Percentiles rank a stretch among this genome's conserved stretches.
Conservation (phyloP, 2,888 invertebrate species). For the Metallyticus violacea region DNA sequence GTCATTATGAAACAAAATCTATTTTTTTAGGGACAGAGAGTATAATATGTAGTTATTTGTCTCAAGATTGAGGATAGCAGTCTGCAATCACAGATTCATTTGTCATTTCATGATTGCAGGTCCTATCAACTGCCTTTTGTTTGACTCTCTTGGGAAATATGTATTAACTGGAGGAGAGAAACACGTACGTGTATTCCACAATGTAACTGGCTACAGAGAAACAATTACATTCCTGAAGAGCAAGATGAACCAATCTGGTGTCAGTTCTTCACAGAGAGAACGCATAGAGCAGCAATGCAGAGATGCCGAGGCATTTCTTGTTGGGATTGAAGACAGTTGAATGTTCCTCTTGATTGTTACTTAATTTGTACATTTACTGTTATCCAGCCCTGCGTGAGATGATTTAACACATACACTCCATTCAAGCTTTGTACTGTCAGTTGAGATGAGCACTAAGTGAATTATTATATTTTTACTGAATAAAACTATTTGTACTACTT, state of each 20-base stretch:
- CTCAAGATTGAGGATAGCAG: too few species aligned
- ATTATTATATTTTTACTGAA: neutral
- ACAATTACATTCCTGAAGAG: slow-evolving; percentile 49
- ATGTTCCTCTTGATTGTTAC: neutral
- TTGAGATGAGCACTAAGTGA: neutral
- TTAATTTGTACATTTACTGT: neutral
- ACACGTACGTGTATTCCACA: slow-evolving; percentile 75
- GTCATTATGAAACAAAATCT: too few species aligned
- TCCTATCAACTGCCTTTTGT: slow-evolving; percentile 63
- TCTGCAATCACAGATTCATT: too few species aligned
- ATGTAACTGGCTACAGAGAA: slow-evolving; percentile 64
- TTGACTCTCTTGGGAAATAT: slow-evolving; percentile 73
- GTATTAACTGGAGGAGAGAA: slow-evolving; percentile 72
- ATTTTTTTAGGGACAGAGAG: too few species aligned
- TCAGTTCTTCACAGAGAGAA: slow-evolving; percentile 72
- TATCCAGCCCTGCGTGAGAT: neutral
- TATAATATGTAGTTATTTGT: too few species aligned
- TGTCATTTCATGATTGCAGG: slow-evolving; percentile 50
- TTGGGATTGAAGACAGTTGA: slow-evolving; percentile 21
- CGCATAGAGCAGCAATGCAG: slow-evolving; percentile 67
- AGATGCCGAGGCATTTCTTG: slow-evolving; percentile 54
- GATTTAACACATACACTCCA: neutral
- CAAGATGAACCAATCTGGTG: slow-evolving; percentile 54
- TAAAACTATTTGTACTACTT: neutral
- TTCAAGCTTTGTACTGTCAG: neutral